A percentile compares a stretch with the other conserved stretches of the same genome.
phyloP scores from a whole-genome alignment of 2,797 vertebrate species.

The Falco novaeseelandiae region DNA sequence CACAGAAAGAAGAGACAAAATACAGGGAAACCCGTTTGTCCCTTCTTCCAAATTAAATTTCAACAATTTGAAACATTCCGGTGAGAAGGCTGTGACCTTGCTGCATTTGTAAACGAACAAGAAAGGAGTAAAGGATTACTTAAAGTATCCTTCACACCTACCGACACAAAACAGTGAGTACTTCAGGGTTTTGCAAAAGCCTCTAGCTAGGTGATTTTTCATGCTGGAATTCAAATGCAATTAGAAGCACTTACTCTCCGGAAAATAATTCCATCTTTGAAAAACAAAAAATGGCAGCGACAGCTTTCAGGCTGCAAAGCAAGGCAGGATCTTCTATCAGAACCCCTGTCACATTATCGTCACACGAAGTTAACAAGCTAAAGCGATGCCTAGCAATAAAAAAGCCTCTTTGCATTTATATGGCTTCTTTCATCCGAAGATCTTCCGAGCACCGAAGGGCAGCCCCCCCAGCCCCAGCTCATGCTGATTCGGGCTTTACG shows the following conservation, averaged over 20 bases:
- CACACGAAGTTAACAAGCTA: background rate
- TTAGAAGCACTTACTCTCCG: constrained; percentile 5
- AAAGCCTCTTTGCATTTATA: background rate
- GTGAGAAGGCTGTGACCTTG: constrained; percentile 1
- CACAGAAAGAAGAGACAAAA: background rate
- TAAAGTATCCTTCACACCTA: constrained; percentile 10
- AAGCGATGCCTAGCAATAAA: background rate
- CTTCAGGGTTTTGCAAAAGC: background rate
- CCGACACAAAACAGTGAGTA: background rate
- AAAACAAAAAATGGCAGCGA: background rate
- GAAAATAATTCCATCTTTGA: constrained; percentile 7
- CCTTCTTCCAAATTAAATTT: background rate
- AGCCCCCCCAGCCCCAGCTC: background rate
- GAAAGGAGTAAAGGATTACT: background rate
- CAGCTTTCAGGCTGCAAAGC: background rate
- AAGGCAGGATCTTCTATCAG: background rate
- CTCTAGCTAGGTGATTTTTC: constrained; percentile 39
- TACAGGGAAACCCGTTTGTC: background rate
- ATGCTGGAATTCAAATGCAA: constrained; percentile 18
- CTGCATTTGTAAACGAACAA: background rate
- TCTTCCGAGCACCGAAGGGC: background rate
- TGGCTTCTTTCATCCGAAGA: background rate
- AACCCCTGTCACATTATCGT: background rate
- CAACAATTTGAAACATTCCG: background rate
- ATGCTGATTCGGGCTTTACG: rapidly evolving